Evolutionary conservation across 2,113 vertebrate genomes (phyloP), one percentile per base, ranked within the genome.

Genomic region (Stigmatopora argus): DNA sequence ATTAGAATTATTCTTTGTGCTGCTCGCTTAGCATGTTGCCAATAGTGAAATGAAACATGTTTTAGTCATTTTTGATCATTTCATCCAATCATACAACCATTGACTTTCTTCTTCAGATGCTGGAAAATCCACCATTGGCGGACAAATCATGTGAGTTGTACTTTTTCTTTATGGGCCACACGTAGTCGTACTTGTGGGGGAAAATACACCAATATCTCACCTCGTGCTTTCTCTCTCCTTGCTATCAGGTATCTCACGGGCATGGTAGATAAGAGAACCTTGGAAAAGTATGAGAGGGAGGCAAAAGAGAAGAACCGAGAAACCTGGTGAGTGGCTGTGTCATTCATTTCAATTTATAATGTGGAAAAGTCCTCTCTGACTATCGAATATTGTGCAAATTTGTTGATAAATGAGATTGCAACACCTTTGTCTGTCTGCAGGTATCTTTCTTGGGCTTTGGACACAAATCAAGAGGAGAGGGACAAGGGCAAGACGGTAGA

Each of bases 231-330:
- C 3, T 35, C 23, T 53, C 31, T 11, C 0, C 17, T 19, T 56
- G 41, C 41, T 59, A 62, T 56, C 63, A 99, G 97, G 97, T 99
- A 97, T 83, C 91, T 99, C 77, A 99, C 97, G 18, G 97, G 96
- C 63, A 99, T 99, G 96, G 96, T 99, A 86, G 97, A 99, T 74
- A 98, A 98, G 90, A 92, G 97, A 83, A 99, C 97, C 60, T 92
- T 99, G 79, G 97, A 99, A 84, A 99, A 99, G 88, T 99, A 99
- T 3, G 97, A 98, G 88, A 92, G 95, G 87, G 97, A 99, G 91
- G 97, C 97, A 78, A 99, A 98, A 92, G 97, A 99, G 73, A 99
- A 99, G 90, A 99, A 98, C 90, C 92, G 97, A 90, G 97, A 99
- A 92, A 98, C 96, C 74, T 99, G 97, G 97, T 98, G 88, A 86